Conservation (phyloP, 2,113 vertebrate species). For the Pangasianodon gigas region DNA sequence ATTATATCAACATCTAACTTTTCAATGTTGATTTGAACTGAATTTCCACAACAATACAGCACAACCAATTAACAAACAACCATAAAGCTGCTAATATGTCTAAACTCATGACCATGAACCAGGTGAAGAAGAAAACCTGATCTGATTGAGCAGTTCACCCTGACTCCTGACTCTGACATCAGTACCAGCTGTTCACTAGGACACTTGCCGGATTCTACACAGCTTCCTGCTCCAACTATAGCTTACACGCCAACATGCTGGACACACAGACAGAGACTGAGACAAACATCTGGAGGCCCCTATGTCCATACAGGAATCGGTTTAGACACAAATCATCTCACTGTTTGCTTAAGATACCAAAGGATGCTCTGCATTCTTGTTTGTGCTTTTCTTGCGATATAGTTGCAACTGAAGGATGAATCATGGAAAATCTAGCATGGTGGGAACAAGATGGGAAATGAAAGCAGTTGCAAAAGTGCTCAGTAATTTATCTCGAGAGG, state of each 20-base stretch:
- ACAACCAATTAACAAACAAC: not conserved
- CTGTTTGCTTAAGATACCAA: slow-evolving; percentile 1
- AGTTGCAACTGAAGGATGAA: not conserved
- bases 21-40: not conserved
- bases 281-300: slow-evolving; percentile 30
- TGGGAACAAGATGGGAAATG: slow-evolving; percentile 1
- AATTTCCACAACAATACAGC: not conserved
- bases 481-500: not conserved
- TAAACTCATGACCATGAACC: not conserved
- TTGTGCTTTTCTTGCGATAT: not conserved
- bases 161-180: not conserved
- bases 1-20: no score
- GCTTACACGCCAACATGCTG: not conserved
- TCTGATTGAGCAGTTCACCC: not conserved
- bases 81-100: not conserved
- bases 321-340: slow-evolving; percentile 26
- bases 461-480: slow-evolving; percentile 3
- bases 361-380: not conserved
- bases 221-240: slow-evolving; percentile 35
- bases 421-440: not conserved
- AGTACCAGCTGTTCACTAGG: slow-evolving; percentile 17
- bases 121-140: not conserved
- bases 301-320: slow-evolving; percentile 12
- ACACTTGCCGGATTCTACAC: slow-evolving; percentile 24
- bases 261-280: slow-evolving; percentile 12